Percentiles rank a stretch among this genome's conserved stretches.
phyloP scores from a whole-genome alignment of 2,113 vertebrate species.

The Carassius gibelio region DNA sequence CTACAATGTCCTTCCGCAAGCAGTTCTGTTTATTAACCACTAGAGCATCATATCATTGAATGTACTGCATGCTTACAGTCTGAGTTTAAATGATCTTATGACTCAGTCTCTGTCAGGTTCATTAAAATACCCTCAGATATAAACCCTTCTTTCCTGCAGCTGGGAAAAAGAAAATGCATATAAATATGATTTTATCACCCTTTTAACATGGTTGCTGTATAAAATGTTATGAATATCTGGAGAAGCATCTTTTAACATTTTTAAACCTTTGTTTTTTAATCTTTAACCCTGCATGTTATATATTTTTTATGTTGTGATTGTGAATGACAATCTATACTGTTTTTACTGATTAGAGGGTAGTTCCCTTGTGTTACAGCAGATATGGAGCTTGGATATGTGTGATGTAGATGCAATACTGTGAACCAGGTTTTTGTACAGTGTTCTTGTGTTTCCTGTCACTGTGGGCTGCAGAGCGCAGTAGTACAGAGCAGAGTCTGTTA shows the following conservation, averaged over 20 bases:
- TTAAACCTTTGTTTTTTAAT: neutral
- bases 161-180: neutral
- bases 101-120: neutral
- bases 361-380: no score
- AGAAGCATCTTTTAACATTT: no score
- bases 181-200: neutral
- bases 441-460: conserved; percentile 27
- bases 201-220: no score
- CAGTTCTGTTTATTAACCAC: no score
- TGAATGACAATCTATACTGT: neutral
- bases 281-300: no score
- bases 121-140: neutral
- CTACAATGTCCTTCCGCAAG: no score
- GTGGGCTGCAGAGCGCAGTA: conserved; percentile 44
- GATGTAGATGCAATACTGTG: no score
- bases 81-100: neutral
- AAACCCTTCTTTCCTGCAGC: neutral
- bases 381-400: no score
- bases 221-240: no score
- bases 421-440: conserved; percentile 44
- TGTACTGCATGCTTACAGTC: neutral
- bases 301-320: no score
- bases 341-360: no score
- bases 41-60: neutral
- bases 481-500: conserved; percentile 43